These are phyloP conservation scores for Recurvirostra avosetta DNA, from an alignment of 2,113 vertebrate species.

Conservation along the genomic window DNA sequence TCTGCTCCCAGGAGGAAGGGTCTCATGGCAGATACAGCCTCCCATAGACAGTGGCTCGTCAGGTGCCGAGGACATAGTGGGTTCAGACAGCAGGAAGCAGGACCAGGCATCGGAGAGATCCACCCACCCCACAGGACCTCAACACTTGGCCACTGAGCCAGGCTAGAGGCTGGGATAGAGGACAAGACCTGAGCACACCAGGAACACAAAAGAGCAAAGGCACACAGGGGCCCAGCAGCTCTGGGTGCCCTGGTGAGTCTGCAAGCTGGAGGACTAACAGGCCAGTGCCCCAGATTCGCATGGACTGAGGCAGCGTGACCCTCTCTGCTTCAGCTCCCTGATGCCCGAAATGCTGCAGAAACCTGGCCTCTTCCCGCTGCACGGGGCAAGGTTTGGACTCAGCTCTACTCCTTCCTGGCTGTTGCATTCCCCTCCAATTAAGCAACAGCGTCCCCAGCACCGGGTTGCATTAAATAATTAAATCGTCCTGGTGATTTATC, in stretches of 20 bases:
- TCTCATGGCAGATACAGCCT: neutral
- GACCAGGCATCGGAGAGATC: neutral
- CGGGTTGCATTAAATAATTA: conserved; percentile 61
- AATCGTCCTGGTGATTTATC: conserved; percentile 41
- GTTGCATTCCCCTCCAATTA: conserved; percentile 48
- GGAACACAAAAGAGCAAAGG: neutral
- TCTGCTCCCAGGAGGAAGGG: neutral
- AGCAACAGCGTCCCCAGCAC: conserved; percentile 21
- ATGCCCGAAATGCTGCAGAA: neutral
- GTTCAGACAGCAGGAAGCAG: neutral
- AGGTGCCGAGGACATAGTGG: neutral
- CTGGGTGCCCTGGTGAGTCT: neutral
- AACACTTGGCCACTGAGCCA: neutral
- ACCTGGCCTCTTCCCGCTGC: neutral
- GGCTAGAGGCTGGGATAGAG: neutral
- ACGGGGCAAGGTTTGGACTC: neutral
- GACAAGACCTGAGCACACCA: neutral
- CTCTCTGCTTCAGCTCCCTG: neutral
- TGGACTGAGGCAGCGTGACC: accelerated
- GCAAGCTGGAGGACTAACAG: neutral
- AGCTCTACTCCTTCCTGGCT: neutral
- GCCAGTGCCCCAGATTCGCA: accelerated
- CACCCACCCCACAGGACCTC: neutral
- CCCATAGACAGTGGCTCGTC: neutral
- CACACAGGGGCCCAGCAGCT: neutral